Evolutionary conservation across 2,888 invertebrate genomes (phyloP).

Genomic region (Brachyptera putata): DNA sequence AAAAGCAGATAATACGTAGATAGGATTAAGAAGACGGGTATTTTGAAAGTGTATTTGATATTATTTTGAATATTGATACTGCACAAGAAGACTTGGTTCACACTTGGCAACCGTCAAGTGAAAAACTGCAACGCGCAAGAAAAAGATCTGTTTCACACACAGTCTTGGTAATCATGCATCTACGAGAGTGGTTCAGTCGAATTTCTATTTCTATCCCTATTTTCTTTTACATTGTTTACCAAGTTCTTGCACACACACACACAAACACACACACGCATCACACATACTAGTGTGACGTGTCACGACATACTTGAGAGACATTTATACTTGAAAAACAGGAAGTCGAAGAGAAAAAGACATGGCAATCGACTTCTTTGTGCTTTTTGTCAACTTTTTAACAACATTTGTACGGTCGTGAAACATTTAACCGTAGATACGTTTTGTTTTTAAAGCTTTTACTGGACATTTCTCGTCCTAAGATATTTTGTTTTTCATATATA

Average conservation of each 20-base stretch:
- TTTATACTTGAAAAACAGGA: not conserved
- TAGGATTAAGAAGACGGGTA: constrained; percentile 12
- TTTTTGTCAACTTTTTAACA: not conserved
- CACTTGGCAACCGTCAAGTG: not conserved
- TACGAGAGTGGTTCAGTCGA: no score
- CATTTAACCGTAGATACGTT: constrained; percentile 1
- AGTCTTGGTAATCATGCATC: no score
- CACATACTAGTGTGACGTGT: no score
- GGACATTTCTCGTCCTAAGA: not conserved
- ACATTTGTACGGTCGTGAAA: not conserved
- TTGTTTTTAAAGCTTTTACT: constrained; percentile 11
- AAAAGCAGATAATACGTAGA: not conserved
- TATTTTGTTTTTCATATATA: constrained; percentile 14
- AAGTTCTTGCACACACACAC: no score
- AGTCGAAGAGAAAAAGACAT: not conserved
- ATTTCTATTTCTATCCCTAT: no score
- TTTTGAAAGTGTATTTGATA: constrained; percentile 1
- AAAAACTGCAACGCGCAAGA: no score
- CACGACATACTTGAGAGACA: not conserved
- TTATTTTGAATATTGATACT: not conserved
- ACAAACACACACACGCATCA: no score
- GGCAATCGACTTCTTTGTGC: constrained; percentile 4
- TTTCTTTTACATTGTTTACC: no score
- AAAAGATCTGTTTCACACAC: no score
- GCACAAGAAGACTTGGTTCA: not conserved